A percentile compares a stretch with the other conserved stretches of the same genome.
These are phyloP conservation scores for Pseudochaenichthys georgianus DNA, from an alignment of 2,797 vertebrate genomes.

Conservation along the genomic window DNA sequence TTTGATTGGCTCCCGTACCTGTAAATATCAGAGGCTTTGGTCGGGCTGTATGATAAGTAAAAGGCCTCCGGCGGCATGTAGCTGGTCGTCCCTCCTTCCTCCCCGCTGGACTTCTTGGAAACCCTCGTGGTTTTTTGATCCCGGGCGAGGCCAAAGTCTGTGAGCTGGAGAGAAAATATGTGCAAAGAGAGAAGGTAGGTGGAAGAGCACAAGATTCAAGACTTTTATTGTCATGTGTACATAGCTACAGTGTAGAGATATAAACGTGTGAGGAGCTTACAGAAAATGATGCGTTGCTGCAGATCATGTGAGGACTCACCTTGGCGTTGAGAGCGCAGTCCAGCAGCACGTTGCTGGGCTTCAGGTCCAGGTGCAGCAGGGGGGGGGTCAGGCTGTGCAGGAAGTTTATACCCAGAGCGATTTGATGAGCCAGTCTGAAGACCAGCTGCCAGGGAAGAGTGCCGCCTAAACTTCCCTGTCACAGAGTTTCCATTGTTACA, in stretches of 20 bases:
- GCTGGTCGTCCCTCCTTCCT: conserved; percentile 74
- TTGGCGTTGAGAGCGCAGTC: conserved; percentile 78
- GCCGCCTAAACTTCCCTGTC: conserved; percentile 43
- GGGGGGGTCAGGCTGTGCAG: conserved; percentile 79
- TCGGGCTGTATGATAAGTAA: conserved; percentile 52
- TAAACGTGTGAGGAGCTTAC: too few species aligned
- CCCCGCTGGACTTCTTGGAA: not conserved
- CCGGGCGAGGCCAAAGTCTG: conserved; percentile 84
- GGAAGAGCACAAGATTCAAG: too few species aligned
- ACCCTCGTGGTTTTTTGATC: conserved; percentile 44
- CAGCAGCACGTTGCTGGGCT: conserved; percentile 86
- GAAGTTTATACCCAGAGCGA: conserved; percentile 85
- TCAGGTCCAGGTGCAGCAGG: conserved; percentile 85
- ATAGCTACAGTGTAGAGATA: too few species aligned
- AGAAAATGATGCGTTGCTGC: too few species aligned
- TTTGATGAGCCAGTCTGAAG: conserved; percentile 79
- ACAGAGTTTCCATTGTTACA: not conserved
- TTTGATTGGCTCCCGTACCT: conserved; percentile 66
- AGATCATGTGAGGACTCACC: conserved; percentile 53
- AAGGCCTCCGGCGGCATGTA: conserved; percentile 87
- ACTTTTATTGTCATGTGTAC: too few species aligned
- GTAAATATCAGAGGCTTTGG: conserved; percentile 80
- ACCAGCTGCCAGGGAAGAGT: conserved; percentile 73
- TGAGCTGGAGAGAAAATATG: conserved; percentile 63
- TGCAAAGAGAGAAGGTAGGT: not conserved